phyloP scores from a whole-genome alignment of 2,888 invertebrate species.

The Rhamphomyia laevipes region DNA sequence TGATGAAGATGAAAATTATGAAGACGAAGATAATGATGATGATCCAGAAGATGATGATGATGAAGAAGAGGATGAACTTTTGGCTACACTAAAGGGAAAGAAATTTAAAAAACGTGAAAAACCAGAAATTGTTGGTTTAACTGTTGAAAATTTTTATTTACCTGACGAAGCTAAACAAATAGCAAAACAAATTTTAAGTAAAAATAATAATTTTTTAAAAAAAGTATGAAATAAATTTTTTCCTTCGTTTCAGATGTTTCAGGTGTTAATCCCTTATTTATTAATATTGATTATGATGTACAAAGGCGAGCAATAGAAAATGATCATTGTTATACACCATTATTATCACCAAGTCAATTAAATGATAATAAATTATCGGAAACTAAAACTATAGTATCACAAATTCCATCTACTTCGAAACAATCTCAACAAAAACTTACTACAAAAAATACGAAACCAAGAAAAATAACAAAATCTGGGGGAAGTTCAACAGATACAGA shows the following conservation, averaged over 20 bases:
- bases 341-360: constrained; percentile 50
- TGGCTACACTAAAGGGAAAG: constrained; percentile 19
- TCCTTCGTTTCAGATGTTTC: constrained; percentile 27
- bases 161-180: constrained; percentile 36
- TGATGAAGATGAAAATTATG: constrained; percentile 20
- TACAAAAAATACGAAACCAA: constrained; percentile 1
- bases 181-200: constrained; percentile 24
- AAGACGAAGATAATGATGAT: constrained; percentile 39
- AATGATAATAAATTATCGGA: constrained; percentile 21
- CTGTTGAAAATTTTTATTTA: constrained; percentile 54
- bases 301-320: constrained; percentile 46
- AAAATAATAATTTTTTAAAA: not conserved
- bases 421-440: constrained; percentile 8
- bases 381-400: constrained; percentile 22
- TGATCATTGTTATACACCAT: constrained; percentile 72
- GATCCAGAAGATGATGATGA: constrained; percentile 48
- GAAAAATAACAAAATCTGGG: constrained; percentile 7
- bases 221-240: not conserved
- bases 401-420: constrained; percentile 20
- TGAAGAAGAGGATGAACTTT: constrained; percentile 36
- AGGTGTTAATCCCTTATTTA: constrained; percentile 29
- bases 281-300: constrained; percentile 32
- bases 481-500: constrained; percentile 6
- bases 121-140: constrained; percentile 48
- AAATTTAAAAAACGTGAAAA: constrained; percentile 17